Evolutionary conservation across 2,113 vertebrate species (phyloP).

Genomic region (Glaucomys volans): DNA sequence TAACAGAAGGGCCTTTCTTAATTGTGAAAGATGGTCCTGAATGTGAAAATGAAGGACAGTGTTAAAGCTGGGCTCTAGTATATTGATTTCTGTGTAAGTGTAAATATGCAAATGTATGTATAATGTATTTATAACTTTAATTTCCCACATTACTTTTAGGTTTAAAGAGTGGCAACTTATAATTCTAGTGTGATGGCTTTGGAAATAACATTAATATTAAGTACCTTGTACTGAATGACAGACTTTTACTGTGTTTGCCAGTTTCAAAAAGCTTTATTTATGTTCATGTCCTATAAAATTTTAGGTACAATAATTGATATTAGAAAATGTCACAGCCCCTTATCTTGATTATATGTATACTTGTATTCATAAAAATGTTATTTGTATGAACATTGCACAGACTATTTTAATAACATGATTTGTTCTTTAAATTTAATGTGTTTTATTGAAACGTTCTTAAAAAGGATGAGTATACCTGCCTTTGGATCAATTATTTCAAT

Average conservation of each 20-base stretch:
- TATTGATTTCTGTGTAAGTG: conserved; percentile 77
- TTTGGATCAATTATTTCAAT: conserved; percentile 87
- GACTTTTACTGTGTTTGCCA: conserved; percentile 93
- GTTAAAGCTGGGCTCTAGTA: conserved; percentile 73
- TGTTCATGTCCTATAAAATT: conserved; percentile 93
- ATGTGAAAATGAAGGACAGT: conserved; percentile 18
- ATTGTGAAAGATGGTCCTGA: not conserved
- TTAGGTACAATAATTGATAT: conserved; percentile 88
- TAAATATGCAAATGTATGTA: conserved; percentile 83
- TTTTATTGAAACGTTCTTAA: conserved; percentile 85
- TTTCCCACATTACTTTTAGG: conserved; percentile 83
- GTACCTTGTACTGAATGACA: conserved; percentile 85
- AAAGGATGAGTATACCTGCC: conserved; percentile 80
- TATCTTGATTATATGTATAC: conserved; percentile 90
- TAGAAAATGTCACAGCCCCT: conserved; percentile 85
- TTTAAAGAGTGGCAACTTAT: conserved; percentile 83
- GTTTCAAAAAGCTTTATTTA: conserved; percentile 97
- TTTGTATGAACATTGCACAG: conserved; percentile 89
- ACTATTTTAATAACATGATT: conserved; percentile 91
- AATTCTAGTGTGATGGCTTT: conserved; percentile 85
- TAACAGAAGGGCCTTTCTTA: conserved; percentile 22
- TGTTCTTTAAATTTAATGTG: conserved; percentile 83
- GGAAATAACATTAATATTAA: conserved; percentile 83
- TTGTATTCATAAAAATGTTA: conserved; percentile 91
- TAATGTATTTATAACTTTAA: conserved; percentile 81